Percentiles rank a stretch among this genome's conserved stretches.
Conservation (phyloP, 2,797 vertebrate species). For the Falco cherrug region DNA sequence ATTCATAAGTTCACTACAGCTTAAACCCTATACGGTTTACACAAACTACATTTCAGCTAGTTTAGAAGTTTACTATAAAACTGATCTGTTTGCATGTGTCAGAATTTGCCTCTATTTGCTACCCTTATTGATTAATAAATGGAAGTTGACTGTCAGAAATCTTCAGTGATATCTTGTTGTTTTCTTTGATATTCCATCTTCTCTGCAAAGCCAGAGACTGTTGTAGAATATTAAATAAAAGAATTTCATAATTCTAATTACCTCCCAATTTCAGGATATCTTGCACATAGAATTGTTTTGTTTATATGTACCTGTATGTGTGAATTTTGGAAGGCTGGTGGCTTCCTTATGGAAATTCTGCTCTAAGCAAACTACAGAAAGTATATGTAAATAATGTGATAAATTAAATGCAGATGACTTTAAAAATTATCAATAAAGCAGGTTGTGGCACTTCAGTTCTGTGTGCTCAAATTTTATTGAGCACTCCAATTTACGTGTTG, state of each 20-base stretch:
- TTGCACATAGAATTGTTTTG: background rate
- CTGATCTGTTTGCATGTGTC: background rate
- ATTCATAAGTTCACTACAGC: background rate
- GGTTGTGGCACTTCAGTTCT: slow-evolving; percentile 48
- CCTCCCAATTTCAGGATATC: background rate
- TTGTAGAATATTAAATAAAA: background rate
- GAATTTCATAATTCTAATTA: background rate
- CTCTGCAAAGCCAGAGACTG: background rate
- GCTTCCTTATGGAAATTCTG: background rate
- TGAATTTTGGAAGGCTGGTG: background rate
- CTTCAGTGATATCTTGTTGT: background rate
- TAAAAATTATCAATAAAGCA: slow-evolving; percentile 53
- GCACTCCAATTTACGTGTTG: slow-evolving; percentile 68
- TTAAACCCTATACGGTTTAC: background rate
- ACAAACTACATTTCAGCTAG: background rate
- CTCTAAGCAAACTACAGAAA: background rate
- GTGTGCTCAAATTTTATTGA: slow-evolving; percentile 50
- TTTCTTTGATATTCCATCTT: background rate
- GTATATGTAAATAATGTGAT: background rate
- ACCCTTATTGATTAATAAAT: background rate
- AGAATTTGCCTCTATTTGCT: background rate
- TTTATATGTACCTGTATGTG: background rate
- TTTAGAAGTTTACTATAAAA: background rate
- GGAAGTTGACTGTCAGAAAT: background rate
- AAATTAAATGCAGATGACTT: slow-evolving; percentile 44